Evolutionary conservation across 1,140 invertebrate genomes (phyloP).

Genomic region (Ceratina australensis): DNA sequence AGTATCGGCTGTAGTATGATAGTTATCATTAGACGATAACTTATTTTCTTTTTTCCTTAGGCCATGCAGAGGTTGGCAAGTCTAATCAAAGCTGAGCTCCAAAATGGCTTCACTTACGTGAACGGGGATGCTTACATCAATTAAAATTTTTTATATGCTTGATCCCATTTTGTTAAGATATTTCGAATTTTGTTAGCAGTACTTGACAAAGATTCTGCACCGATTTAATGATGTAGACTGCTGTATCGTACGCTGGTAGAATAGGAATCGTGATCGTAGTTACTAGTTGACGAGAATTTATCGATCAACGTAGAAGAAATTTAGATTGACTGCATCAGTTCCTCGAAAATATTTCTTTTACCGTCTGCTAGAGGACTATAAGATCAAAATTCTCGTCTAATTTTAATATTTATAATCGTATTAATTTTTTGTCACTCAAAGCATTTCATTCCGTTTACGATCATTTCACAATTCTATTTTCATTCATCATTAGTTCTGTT

Average conservation of each 20-base stretch:
- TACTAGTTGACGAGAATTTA: not conserved
- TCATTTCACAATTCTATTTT: not conserved
- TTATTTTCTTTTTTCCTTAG: conserved; percentile 51
- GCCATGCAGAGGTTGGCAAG: conserved; percentile 70
- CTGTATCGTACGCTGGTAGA: not conserved
- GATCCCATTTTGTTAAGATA: not conserved
- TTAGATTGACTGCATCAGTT: no score
- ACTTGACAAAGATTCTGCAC: not conserved
- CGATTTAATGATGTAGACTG: not conserved
- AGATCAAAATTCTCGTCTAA: not conserved
- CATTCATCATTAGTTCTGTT: no score
- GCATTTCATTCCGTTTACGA: not conserved
- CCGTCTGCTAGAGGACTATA: conserved; percentile 27
- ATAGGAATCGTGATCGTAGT: not conserved
- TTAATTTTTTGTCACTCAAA: not conserved
- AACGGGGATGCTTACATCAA: conserved; percentile 63
- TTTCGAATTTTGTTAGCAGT: not conserved
- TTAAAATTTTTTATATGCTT: not conserved
- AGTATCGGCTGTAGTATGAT: not conserved
- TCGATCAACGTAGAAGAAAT: not conserved
- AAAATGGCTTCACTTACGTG: conserved; percentile 54
- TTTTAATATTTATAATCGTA: conserved; percentile 28
- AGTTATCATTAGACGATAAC: not conserved
- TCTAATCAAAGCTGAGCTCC: conserved; percentile 70
- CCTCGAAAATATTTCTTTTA: not conserved